Evolutionary conservation across 2,113 vertebrate species (phyloP), one percentile per base, ranked within the genome.

Genomic region (Vulpes ferrilata): DNA sequence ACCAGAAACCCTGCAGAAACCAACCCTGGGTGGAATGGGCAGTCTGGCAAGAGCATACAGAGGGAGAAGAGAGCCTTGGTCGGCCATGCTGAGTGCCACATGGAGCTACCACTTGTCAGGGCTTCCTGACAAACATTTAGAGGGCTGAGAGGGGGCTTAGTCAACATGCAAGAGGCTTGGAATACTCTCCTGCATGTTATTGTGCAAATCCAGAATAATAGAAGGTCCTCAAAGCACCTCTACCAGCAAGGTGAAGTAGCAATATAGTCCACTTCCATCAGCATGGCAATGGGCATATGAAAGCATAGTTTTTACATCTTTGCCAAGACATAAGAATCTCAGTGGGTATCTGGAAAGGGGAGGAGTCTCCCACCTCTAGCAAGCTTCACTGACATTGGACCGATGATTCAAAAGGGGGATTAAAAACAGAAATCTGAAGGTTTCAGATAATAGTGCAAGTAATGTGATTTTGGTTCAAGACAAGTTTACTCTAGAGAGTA

Each of bases 301-400:
- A 92, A 94, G 57, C 51, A 88, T 23, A 17, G 65, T 15, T 86
- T 91, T 97, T 74, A 62, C 51, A n/a, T 86, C 78, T 89, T 80
- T 91, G 85, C 78, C 82, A 96, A 95, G 83, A 71, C 59, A 38
- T 82, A 43, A 74, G 57, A 96, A 76, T 95, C 67, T 92, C 83
- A 23, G 10, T 38, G 8, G 65, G 55, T 87, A 76, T 73, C 60
- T 95, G 62, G 57, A 74, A 81, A 64, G 38, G 51, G 89, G 11
- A 85, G 48, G 27, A 43, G 17, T 60, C 59, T 4, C 13, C 60
- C 62, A 85, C 43, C 9, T 69, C 38, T 89, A 69, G 16, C 6
- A 86, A 93, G 85, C 43, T 80, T 76, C 76, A 64, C 0, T 74
- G 86, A 89, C 38, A 76, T 51, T 65, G 43, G 64, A 51, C 23